phyloP scores from a whole-genome alignment of 2,113 vertebrate species.

The Ginglymostoma cirratum region DNA sequence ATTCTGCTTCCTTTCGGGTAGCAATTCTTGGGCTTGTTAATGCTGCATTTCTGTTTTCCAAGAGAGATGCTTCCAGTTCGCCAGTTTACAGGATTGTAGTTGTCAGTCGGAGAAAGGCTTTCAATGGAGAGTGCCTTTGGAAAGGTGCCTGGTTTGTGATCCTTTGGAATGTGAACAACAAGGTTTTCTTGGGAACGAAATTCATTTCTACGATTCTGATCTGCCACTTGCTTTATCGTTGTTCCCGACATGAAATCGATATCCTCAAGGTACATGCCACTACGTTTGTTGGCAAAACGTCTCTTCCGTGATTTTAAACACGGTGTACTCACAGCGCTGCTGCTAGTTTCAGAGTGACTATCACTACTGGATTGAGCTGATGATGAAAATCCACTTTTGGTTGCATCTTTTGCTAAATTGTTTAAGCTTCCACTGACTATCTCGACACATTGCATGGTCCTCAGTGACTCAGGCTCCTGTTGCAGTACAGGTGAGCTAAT shows the following conservation, averaged over 20 bases:
- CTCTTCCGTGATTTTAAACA: slow-evolving; percentile 70
- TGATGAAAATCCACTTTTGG: slow-evolving; percentile 45
- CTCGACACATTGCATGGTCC: slow-evolving; percentile 65
- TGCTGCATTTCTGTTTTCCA: slow-evolving; percentile 55
- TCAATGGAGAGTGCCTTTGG: slow-evolving; percentile 95
- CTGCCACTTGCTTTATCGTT: slow-evolving; percentile 54
- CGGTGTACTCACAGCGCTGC: slow-evolving; percentile 66
- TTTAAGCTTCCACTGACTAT: slow-evolving; percentile 65
- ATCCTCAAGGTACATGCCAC: slow-evolving; percentile 86
- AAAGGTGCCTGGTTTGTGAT: slow-evolving; percentile 95
- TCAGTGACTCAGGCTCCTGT: slow-evolving; percentile 70
- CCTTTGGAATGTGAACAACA: slow-evolving; percentile 86
- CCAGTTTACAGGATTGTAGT: slow-evolving; percentile 64
- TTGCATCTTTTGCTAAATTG: slow-evolving; percentile 41
- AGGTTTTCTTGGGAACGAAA: slow-evolving; percentile 87
- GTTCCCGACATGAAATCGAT: slow-evolving; percentile 66
- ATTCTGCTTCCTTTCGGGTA: slow-evolving; percentile 65
- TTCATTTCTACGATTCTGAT: slow-evolving; percentile 69
- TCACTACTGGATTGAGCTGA: slow-evolving; percentile 64
- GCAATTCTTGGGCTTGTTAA: slow-evolving; percentile 52
- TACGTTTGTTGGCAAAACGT: slow-evolving; percentile 73
- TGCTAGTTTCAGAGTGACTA: slow-evolving; percentile 64
- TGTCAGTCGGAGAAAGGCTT: slow-evolving; percentile 70
- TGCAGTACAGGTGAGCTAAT: slow-evolving; percentile 78
- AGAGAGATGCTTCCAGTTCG: slow-evolving; percentile 66